These are phyloP conservation scores for Dromococcyx pavoninus DNA, from an alignment of 2,797 vertebrate genomes.

Conservation along the genomic window DNA sequence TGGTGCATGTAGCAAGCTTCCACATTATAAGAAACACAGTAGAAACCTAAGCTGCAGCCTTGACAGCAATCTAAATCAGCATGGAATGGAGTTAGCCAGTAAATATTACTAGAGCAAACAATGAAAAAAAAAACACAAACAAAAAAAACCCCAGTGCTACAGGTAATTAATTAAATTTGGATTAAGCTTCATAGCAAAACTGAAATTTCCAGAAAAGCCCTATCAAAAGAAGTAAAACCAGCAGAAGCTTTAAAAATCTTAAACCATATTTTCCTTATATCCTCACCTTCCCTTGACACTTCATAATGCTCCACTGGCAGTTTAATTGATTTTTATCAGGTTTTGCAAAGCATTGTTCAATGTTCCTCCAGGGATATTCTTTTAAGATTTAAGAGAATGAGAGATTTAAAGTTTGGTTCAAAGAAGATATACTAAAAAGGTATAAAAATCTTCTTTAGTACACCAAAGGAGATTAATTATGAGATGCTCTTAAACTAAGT, in stretches of 20 bases:
- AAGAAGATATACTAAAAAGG: background rate
- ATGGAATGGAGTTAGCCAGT: background rate
- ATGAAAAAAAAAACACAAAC: background rate
- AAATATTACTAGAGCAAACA: background rate
- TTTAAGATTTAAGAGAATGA: background rate
- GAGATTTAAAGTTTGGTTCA: background rate
- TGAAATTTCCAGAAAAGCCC: background rate
- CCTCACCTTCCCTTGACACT: background rate
- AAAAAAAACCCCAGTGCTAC: background rate
- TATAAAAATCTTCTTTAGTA: background rate
- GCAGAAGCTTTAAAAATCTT: background rate
- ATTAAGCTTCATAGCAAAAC: background rate
- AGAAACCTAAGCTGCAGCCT: background rate
- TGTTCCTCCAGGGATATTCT: background rate
- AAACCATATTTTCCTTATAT: background rate
- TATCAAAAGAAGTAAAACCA: background rate
- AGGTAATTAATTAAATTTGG: background rate
- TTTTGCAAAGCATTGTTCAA: background rate
- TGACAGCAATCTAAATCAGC: background rate
- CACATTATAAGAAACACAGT: background rate
- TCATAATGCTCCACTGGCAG: background rate
- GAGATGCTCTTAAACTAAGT: background rate
- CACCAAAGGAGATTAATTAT: background rate
- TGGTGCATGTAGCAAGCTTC: background rate
- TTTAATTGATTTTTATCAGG: background rate